These are phyloP conservation scores for Mactromeris polynyma DNA, from an alignment of 2,888 invertebrate species.

Conservation along the genomic window DNA sequence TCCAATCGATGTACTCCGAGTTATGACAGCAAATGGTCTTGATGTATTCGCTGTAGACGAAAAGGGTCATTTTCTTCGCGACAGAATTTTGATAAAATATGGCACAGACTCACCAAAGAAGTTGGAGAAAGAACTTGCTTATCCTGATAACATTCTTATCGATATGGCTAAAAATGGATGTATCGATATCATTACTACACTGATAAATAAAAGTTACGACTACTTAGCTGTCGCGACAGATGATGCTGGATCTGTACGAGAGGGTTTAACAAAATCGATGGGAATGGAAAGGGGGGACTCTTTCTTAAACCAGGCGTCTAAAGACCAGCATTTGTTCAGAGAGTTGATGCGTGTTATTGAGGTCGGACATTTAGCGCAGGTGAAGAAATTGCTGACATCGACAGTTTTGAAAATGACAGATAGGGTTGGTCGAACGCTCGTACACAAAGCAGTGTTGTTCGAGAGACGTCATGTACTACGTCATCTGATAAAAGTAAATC, in stretches of 20 bases:
- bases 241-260: neutral
- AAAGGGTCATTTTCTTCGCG: conserved; percentile 53
- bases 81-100: conserved; percentile 48
- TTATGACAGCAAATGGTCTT: conserved; percentile 51
- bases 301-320: conserved; percentile 9
- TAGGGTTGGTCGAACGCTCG: conserved; percentile 56
- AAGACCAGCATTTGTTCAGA: conserved; percentile 27
- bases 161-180: conserved; percentile 55
- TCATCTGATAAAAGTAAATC: conserved; percentile 55
- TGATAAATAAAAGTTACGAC: conserved; percentile 44
- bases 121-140: conserved; percentile 29
- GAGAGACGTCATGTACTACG: conserved; percentile 64
- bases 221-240: conserved; percentile 25
- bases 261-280: conserved; percentile 20
- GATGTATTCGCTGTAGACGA: conserved; percentile 57
- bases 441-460: conserved; percentile 62
- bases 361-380: conserved; percentile 59
- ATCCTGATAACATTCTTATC: conserved; percentile 54
- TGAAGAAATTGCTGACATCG: conserved; percentile 42
- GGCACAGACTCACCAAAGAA: conserved; percentile 15
- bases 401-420: conserved; percentile 44
- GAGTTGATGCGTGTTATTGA: conserved; percentile 48
- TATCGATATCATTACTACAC: neutral
- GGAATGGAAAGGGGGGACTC: conserved; percentile 1
- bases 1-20: conserved; percentile 37